Evolutionary conservation across 2,113 vertebrate genomes (phyloP), one percentile per base, ranked within the genome.

Genomic region (Burhinus oedicnemus): DNA sequence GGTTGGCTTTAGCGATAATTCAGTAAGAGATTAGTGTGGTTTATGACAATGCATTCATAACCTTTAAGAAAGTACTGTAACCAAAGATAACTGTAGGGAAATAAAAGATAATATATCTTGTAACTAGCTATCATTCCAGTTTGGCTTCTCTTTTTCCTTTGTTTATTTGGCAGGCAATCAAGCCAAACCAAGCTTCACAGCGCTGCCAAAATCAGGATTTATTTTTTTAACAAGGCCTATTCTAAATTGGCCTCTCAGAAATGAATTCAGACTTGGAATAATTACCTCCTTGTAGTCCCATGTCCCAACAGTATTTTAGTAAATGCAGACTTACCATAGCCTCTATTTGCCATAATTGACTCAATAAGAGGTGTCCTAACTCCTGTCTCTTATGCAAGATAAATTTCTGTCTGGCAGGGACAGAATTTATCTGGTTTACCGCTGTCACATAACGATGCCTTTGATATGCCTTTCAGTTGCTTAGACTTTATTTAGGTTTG

Each of bases 181-280:
- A 78, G 65, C 60, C 93, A 85, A 91, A 83, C 23, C 65, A 85
- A 81, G 27, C 40, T 17, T 74, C 25, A n/a, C 29, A 71, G 57
- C 71, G 38, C 52, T 94, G 85, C 81, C 84, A 95, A 94, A 96
- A 84, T 54, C 47, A 42, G 55, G n/a, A 64, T 85, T 94, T 81
- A 40, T 54, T 84, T 78, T 87, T 93, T 85, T 32, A 68, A 75
- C 32, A 51, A 62, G 38, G 1, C 57, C 8, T 68, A 3, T 71
- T 87, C 44, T 79, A 90, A 94, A 60, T 25, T 68, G 74, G 57
- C 65, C 52, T 90, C 47, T 89, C 65, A 55, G 71, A 80, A 92
- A 72, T 54, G 1, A 42, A 61, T 52, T 85, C 78, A 72, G 60
- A 72, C 30, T n/a, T 88, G 29, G 47, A 82, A 79, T 68, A 68